Evolutionary conservation across 2,888 invertebrate genomes (phyloP).

Genomic region (Bruchidius siliquastri): DNA sequence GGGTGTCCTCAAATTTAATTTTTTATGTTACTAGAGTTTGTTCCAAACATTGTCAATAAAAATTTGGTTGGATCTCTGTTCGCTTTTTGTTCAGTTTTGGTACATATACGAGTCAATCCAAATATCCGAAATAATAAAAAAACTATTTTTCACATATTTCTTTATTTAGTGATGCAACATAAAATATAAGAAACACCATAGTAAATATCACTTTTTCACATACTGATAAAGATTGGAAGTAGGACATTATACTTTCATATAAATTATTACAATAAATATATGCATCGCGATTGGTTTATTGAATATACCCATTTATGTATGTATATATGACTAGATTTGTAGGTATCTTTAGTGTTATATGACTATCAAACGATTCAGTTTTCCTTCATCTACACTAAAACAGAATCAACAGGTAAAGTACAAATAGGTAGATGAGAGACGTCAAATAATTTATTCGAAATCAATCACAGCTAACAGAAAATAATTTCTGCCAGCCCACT

Average conservation of each 20-base stretch:
- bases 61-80: no score
- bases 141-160: slow-evolving; percentile 20
- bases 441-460: not conserved
- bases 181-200: slow-evolving; percentile 26
- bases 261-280: slow-evolving; percentile 24
- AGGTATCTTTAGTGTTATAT: slow-evolving; percentile 1
- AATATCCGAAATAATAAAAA: not conserved
- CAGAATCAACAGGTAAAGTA: slow-evolving; percentile 20
- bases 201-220: slow-evolving; percentile 24
- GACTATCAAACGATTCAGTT: slow-evolving; percentile 3
- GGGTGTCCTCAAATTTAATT: no score
- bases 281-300: slow-evolving; percentile 15
- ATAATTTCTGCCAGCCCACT: no score
- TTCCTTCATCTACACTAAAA: slow-evolving; percentile 16
- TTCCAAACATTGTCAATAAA: no score
- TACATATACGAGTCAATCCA: no score
- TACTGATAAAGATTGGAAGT: slow-evolving; percentile 23
- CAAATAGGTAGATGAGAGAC: not conserved
- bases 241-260: slow-evolving; percentile 20
- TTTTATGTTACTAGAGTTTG: no score
- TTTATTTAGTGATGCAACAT: slow-evolving; percentile 28
- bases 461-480: not conserved
- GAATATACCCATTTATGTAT: slow-evolving; percentile 18
- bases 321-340: slow-evolving; percentile 24
- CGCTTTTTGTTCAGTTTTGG: no score